Conservation (phyloP, 1,140 invertebrate genomes). For the Melipona quadrifasciata region DNA sequence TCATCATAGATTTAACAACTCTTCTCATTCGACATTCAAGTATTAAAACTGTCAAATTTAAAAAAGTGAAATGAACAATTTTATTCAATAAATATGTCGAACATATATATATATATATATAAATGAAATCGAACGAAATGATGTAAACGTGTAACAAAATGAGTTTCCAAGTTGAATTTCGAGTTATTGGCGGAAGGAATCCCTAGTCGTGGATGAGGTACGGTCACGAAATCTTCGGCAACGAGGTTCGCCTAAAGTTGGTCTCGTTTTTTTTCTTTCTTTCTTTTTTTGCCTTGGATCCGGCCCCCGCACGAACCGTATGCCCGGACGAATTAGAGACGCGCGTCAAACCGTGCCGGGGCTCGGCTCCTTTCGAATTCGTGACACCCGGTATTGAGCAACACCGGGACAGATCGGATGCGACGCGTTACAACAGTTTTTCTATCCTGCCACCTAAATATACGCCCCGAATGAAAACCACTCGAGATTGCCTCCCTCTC, state of each 20-base stretch:
- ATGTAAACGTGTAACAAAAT: too few species aligned
- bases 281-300: background rate
- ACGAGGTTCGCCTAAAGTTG: background rate
- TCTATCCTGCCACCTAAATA: slow-evolving; percentile 31
- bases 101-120: too few species aligned
- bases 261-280: background rate
- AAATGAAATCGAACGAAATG: too few species aligned
- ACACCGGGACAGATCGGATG: slow-evolving; percentile 41
- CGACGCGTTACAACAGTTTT: slow-evolving; percentile 32
- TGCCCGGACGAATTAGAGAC: slow-evolving; percentile 71
- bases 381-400: slow-evolving; percentile 61
- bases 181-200: background rate
- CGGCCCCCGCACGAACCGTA: slow-evolving; percentile 31
- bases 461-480: slow-evolving; percentile 9
- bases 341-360: slow-evolving; percentile 69
- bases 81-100: background rate
- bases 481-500: background rate
- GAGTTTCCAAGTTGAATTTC: background rate
- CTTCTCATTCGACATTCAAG: too few species aligned
- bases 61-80: too few species aligned
- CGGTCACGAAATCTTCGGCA: slow-evolving; percentile 42
- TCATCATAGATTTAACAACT: too few species aligned
- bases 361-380: slow-evolving; percentile 58
- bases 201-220: slow-evolving; percentile 17
- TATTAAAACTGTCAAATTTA: too few species aligned